These are phyloP conservation scores for Orcinus orca DNA, from an alignment of 2,113 vertebrate species.

Conservation along the genomic window DNA sequence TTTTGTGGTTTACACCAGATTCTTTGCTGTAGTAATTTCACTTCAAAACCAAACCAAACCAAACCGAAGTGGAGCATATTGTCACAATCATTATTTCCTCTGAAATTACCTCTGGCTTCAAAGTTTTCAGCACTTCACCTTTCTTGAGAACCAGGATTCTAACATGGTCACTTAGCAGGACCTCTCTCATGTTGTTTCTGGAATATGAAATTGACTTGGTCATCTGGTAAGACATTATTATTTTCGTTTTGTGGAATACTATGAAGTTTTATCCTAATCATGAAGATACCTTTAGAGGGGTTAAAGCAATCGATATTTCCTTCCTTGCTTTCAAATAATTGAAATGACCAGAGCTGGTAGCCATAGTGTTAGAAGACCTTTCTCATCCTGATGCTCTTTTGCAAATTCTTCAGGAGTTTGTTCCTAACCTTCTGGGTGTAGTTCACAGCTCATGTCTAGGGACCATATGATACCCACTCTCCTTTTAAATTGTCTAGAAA, in stretches of 20 bases:
- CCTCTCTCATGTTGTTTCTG: not conserved
- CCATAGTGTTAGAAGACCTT: not conserved
- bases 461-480: not conserved
- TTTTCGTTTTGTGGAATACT: not conserved
- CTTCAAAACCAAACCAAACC: not conserved
- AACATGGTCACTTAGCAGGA: not conserved
- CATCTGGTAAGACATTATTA: not conserved
- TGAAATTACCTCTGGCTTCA: not conserved
- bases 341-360: not conserved
- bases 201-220: not conserved
- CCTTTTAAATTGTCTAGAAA: not conserved
- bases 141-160: not conserved
- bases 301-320: not conserved
- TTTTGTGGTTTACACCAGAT: not conserved
- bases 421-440: not conserved
- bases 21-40: not conserved
- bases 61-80: not conserved
- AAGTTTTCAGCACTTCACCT: not conserved
- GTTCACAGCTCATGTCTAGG: not conserved
- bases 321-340: not conserved
- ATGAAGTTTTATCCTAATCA: not conserved
- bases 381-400: not conserved
- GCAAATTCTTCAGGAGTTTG: not conserved
- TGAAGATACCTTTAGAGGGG: not conserved
- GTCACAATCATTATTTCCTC: not conserved